phyloP scores from a whole-genome alignment of 2,888 invertebrate genomes.

The Torymus tubicola region DNA sequence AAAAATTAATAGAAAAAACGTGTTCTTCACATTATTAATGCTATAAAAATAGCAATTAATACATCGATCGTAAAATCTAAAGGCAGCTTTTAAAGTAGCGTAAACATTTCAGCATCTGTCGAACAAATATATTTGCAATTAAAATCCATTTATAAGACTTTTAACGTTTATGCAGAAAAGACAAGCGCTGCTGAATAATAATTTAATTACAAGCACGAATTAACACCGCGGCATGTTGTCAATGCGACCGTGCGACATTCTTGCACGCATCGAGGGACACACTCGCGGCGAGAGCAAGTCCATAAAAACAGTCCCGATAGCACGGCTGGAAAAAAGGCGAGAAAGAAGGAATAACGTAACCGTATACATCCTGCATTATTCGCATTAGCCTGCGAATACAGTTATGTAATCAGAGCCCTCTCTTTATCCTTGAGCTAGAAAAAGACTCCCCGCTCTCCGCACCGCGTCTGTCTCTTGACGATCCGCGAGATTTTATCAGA shows the following conservation, averaged over 20 bases:
- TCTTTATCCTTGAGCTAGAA: not conserved
- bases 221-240: not conserved
- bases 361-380: constrained; percentile 45
- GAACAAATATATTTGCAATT: not conserved
- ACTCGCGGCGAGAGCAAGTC: not conserved
- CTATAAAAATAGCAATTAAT: constrained; percentile 7
- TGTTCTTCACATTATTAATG: constrained; percentile 7
- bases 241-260: constrained; percentile 11
- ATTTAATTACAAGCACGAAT: constrained; percentile 26
- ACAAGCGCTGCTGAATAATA: constrained; percentile 18
- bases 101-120: not conserved
- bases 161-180: too few relatives aligned
- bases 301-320: constrained; percentile 25
- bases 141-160: too few relatives aligned
- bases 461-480: not conserved
- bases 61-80: not conserved
- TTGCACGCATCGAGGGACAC: not conserved
- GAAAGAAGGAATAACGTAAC: not conserved
- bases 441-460: not conserved
- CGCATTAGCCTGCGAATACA: constrained; percentile 41
- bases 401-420: constrained; percentile 47
- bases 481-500: constrained; percentile 29
- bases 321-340: not conserved
- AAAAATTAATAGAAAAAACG: not conserved
- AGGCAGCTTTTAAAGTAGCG: not conserved